These are phyloP conservation scores for Arctopsyche grandis DNA, from an alignment of 1,140 invertebrate species.

Conservation along the genomic window DNA sequence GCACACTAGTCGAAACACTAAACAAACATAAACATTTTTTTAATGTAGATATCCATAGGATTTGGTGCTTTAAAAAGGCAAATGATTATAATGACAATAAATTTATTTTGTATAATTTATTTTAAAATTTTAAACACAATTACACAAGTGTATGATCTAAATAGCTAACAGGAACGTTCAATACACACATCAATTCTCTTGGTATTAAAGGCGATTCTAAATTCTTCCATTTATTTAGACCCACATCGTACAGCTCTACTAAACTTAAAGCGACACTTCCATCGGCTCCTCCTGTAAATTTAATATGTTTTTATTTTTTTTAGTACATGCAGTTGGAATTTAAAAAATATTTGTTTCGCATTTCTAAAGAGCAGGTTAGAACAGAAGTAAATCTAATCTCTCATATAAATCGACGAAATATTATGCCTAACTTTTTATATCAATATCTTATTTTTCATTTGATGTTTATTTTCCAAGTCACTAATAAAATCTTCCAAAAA, in stretches of 20 bases:
- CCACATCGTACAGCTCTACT: neutral
- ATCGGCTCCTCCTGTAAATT: neutral
- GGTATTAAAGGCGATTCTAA: neutral
- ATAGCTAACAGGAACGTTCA: neutral
- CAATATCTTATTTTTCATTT: neutral
- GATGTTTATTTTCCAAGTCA: neutral
- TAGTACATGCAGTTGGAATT: too few species aligned
- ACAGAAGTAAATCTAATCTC: neutral
- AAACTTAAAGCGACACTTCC: neutral
- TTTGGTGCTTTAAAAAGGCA: too few species aligned
- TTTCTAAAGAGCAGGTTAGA: neutral
- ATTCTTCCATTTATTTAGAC: neutral
- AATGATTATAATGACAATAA: too few species aligned
- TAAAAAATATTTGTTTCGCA: too few species aligned
- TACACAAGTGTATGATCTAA: neutral
- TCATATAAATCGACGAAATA: neutral
- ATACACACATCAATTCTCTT: neutral
- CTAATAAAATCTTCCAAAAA: too few species aligned
- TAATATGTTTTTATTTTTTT: too few species aligned
- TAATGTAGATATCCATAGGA: too few species aligned
- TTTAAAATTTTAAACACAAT: neutral
- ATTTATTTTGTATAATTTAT: too few species aligned
- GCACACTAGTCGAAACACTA: too few species aligned
- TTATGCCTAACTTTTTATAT: neutral
- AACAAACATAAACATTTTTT: too few species aligned